A percentile compares a stretch with the other conserved stretches of the same genome.
Conservation (phyloP, 2,888 invertebrate species). For the Synergus umbraculus region DNA sequence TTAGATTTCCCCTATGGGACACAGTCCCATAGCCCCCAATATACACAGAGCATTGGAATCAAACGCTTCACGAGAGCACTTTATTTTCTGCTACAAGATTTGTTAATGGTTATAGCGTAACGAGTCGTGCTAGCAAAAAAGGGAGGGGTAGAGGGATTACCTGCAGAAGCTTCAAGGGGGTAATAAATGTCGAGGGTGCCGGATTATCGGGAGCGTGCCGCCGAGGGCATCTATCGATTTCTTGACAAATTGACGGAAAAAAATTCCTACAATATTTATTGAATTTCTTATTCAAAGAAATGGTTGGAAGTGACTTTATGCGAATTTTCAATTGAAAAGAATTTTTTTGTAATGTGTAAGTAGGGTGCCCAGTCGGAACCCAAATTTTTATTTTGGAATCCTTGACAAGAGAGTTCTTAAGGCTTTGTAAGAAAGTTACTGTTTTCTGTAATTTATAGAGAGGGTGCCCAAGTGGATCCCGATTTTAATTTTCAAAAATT, state of each 20-base stretch:
- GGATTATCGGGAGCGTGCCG: slow-evolving; percentile 24
- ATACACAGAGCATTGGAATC: slow-evolving; percentile 59
- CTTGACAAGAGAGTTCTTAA: neutral
- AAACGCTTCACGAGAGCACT: slow-evolving; percentile 66
- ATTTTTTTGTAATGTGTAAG: neutral
- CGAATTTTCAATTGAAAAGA: neutral
- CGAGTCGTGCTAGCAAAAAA: slow-evolving; percentile 54
- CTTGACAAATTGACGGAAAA: slow-evolving; percentile 14
- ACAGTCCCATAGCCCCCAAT: slow-evolving; percentile 41
- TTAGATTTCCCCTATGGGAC: slow-evolving; percentile 49
- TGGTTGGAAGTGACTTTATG: neutral
- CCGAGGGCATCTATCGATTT: slow-evolving; percentile 45
- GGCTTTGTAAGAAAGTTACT: neutral
- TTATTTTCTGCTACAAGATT: slow-evolving; percentile 67
- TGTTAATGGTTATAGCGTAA: slow-evolving; percentile 66
- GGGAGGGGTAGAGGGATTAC: slow-evolving; percentile 59
- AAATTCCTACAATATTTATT: neutral
- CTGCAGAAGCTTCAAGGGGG: slow-evolving; percentile 61
- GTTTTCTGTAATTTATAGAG: neutral
- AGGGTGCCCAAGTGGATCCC: neutral
- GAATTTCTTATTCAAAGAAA: neutral
- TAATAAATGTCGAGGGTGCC: slow-evolving; percentile 66
- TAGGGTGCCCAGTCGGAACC: neutral
- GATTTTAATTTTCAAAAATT: too few relatives aligned
- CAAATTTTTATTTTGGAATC: neutral